Conservation (phyloP, 2,113 vertebrate genomes). For the Corythornis madagascariensis region DNA sequence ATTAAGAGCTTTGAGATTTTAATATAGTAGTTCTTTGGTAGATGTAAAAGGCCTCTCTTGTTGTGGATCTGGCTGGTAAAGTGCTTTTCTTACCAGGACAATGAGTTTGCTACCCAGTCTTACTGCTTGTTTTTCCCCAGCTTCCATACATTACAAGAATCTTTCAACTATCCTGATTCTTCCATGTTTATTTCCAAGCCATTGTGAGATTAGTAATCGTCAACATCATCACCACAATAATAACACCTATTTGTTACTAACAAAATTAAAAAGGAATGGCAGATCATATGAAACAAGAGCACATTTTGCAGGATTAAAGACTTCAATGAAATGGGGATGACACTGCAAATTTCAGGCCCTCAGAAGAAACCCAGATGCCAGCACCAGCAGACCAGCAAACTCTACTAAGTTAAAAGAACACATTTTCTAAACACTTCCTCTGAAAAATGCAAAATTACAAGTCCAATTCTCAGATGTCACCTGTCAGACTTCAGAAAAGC, state of each 20-base stretch:
- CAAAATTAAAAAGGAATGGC: background rate
- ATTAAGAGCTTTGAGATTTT: background rate
- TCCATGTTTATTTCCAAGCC: background rate
- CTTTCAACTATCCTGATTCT: background rate
- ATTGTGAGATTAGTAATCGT: background rate
- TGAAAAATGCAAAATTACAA: background rate
- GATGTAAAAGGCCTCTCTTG: background rate
- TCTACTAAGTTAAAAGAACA: background rate
- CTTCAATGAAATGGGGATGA: background rate
- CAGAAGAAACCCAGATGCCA: background rate
- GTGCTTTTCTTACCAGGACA: background rate
- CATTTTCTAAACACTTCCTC: background rate
- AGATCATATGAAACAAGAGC: background rate
- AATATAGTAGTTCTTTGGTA: rapidly evolving
- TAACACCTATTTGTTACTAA: background rate
- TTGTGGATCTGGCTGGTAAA: background rate
- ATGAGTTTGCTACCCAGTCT: background rate
- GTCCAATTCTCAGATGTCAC: background rate
- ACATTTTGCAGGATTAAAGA: background rate
- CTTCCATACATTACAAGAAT: background rate
- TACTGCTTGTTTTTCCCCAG: background rate
- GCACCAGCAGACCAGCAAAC: background rate
- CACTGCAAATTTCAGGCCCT: background rate
- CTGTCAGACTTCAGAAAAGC: background rate
- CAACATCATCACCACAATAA: no score